Evolutionary conservation across 2,888 invertebrate species (phyloP).

Genomic region (Pimpla rufipes): DNA sequence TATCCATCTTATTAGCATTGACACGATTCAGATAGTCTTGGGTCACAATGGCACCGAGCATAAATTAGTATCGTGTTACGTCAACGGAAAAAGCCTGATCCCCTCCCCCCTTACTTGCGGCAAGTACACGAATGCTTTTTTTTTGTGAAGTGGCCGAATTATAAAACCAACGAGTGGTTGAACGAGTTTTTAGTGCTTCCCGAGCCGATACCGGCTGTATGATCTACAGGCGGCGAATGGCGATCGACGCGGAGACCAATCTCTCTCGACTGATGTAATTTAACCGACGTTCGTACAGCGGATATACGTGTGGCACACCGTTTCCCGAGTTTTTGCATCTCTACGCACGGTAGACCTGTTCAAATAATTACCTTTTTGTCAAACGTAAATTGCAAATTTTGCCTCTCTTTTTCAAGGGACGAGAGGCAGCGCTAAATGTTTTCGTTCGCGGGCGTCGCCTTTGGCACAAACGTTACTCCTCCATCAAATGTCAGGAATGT

Average conservation of each 20-base stretch:
- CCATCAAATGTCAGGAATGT: too few relatives aligned
- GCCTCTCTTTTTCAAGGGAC: too few relatives aligned
- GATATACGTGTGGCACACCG: neutral
- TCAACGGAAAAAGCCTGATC: neutral
- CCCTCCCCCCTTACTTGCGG: neutral
- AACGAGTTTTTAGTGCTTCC: conserved; percentile 30
- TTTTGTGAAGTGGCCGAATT: neutral
- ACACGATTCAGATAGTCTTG: conserved; percentile 37
- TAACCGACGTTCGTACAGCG: conserved; percentile 1
- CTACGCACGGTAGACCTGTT: too few relatives aligned
- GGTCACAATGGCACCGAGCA: conserved; percentile 25
- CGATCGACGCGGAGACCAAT: neutral
- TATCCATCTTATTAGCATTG: conserved; percentile 13
- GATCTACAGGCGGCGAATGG: neutral
- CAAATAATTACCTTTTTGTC: too few relatives aligned
- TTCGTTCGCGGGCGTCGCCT: too few relatives aligned
- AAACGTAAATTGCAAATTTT: neutral
- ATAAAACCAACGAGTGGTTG: neutral
- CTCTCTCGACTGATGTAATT: conserved; percentile 21
- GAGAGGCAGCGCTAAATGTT: too few relatives aligned
- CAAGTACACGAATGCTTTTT: neutral
- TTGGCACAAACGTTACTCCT: too few relatives aligned
- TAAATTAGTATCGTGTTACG: conserved; percentile 12
- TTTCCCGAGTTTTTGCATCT: conserved; percentile 60
- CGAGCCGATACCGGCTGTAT: neutral